Percentiles rank a stretch among this genome's conserved stretches.
Conservation (phyloP, 2,888 invertebrate species). For the Penaeus monodon region DNA sequence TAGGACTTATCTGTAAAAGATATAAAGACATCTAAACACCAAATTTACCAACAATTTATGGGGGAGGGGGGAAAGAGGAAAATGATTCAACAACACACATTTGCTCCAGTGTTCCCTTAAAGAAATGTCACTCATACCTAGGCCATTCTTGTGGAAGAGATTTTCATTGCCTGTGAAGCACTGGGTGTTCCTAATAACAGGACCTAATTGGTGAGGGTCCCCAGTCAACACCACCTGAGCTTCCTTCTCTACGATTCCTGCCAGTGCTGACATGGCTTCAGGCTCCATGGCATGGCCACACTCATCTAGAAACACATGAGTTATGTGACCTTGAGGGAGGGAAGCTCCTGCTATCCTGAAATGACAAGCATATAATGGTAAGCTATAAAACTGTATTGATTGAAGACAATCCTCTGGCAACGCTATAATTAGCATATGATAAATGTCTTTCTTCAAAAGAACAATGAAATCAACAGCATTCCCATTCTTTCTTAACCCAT, state of each 20-base stretch:
- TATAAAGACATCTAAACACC: too few relatives aligned
- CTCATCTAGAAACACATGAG: constrained; percentile 92
- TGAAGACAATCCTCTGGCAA: too few relatives aligned
- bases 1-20: constrained; percentile 75
- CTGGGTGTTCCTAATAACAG: constrained; percentile 79
- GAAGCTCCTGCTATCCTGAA: constrained; percentile 82
- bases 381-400: too few relatives aligned
- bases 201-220: constrained; percentile 93
- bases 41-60: too few relatives aligned
- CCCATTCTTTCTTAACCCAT: too few relatives aligned
- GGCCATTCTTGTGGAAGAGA: constrained; percentile 36
- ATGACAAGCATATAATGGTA: too few relatives aligned
- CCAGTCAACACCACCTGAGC: constrained; percentile 78
- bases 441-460: too few relatives aligned
- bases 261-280: constrained; percentile 83
- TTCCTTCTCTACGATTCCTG: constrained; percentile 47
- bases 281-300: constrained; percentile 94
- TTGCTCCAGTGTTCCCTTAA: too few relatives aligned
- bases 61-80: too few relatives aligned
- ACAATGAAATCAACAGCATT: too few relatives aligned
- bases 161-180: constrained; percentile 14
- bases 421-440: too few relatives aligned
- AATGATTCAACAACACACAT: too few relatives aligned
- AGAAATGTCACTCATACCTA: constrained; percentile 15
- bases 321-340: constrained; percentile 78